A percentile compares a stretch with the other conserved stretches of the same genome.
These are phyloP conservation scores for Gambusia yucatana DNA, from an alignment of 2,797 vertebrate species.

Conservation along the genomic window DNA sequence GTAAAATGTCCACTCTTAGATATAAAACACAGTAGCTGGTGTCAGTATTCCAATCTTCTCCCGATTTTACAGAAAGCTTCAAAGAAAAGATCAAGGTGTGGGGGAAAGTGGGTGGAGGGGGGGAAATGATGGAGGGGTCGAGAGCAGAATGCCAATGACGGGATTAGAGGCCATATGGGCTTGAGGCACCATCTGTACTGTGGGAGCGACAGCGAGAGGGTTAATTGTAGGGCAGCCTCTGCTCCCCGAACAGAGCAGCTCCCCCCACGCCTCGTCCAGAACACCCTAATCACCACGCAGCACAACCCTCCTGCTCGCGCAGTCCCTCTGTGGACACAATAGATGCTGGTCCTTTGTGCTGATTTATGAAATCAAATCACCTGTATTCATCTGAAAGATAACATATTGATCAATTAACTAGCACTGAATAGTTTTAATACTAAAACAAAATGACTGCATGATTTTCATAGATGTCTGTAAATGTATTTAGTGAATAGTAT, in stretches of 20 bases:
- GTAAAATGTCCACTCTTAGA: neutral
- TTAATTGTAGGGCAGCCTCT: slow-evolving; percentile 87
- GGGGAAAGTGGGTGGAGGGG: slow-evolving; percentile 31
- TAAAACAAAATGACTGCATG: neutral
- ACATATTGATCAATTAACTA: slow-evolving; percentile 4
- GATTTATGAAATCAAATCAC: slow-evolving; percentile 66
- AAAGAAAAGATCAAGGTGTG: slow-evolving; percentile 50
- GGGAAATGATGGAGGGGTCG: slow-evolving; percentile 53
- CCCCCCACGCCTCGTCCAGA: slow-evolving; percentile 76
- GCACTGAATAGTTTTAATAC: neutral
- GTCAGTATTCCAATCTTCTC: slow-evolving; percentile 38
- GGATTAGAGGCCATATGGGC: slow-evolving; percentile 89
- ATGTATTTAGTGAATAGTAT: slow-evolving; percentile 6
- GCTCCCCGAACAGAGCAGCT: slow-evolving; percentile 74
- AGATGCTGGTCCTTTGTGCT: slow-evolving; percentile 53
- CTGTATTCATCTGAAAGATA: slow-evolving; percentile 66
- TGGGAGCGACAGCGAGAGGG: slow-evolving; percentile 85
- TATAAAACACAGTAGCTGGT: neutral
- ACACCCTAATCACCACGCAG: slow-evolving; percentile 80
- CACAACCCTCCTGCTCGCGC: slow-evolving; percentile 72
- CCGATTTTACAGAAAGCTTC: slow-evolving; percentile 64
- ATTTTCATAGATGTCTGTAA: neutral
- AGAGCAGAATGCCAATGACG: slow-evolving; percentile 86
- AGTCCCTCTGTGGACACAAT: slow-evolving; percentile 69
- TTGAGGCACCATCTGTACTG: slow-evolving; percentile 87